phyloP scores from a whole-genome alignment of 2,888 invertebrate genomes.

The Pseudeuparius sepicola region DNA sequence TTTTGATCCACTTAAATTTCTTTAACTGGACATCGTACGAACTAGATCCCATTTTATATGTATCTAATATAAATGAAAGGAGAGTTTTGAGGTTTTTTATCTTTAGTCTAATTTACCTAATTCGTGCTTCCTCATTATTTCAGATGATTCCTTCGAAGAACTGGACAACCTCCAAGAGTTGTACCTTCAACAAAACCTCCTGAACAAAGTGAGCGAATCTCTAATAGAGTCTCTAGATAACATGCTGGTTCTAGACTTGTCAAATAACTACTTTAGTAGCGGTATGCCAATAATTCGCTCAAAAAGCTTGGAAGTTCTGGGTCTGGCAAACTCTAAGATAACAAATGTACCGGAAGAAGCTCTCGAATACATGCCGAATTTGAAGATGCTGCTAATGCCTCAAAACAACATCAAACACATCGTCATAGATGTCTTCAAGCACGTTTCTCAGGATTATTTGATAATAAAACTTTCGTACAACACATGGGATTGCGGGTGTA shows the following conservation, averaged over 20 bases:
- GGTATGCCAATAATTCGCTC: slow-evolving; percentile 32
- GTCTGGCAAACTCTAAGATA: slow-evolving; percentile 32
- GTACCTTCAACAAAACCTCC: slow-evolving; percentile 32
- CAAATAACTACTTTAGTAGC: slow-evolving; percentile 31
- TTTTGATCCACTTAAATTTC: too few relatives aligned
- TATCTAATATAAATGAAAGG: too few relatives aligned
- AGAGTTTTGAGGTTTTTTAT: too few relatives aligned
- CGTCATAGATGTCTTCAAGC: slow-evolving; percentile 27
- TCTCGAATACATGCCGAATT: slow-evolving; percentile 30
- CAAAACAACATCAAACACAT: slow-evolving; percentile 33
- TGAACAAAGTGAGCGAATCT: slow-evolving; percentile 29
- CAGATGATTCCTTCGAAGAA: slow-evolving; percentile 30
- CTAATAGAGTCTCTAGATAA: slow-evolving; percentile 30
- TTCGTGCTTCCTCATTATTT: too few relatives aligned
- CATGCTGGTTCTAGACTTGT: slow-evolving; percentile 32
- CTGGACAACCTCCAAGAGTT: slow-evolving; percentile 33
- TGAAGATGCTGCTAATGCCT: slow-evolving; percentile 31
- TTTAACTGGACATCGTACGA: too few relatives aligned
- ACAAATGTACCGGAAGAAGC: slow-evolving; percentile 26
- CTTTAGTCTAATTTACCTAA: too few relatives aligned
- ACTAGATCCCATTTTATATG: too few relatives aligned
- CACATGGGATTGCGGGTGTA: slow-evolving; percentile 32
- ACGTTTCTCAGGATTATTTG: slow-evolving; percentile 21
- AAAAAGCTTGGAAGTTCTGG: slow-evolving; percentile 30
- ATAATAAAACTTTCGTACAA: slow-evolving; percentile 30